Evolutionary conservation across 2,797 vertebrate species (phyloP), one percentile per base, ranked within the genome.

Genomic region (Gallinago solitaria): DNA sequence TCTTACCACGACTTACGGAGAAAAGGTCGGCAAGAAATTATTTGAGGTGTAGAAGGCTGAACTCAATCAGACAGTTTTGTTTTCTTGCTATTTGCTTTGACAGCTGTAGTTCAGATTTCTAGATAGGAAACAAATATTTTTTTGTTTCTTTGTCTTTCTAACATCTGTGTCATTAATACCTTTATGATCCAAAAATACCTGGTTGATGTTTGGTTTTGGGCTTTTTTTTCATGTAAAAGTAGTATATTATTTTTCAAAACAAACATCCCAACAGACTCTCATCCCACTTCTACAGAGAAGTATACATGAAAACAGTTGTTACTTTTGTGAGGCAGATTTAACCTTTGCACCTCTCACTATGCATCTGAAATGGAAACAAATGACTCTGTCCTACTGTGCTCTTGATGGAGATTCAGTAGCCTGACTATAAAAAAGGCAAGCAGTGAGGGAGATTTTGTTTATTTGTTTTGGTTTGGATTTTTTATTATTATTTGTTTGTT

Each of bases 51-150:
- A 87, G 71, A 92, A 96, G 68, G 94, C 91, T 95, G 84, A 93
- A 95, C 84, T 97, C 94, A 93, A 96, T 97, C 90, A 97, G 91
- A 77, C 41, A 56, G 82, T 95, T 97, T 96, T 91, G 71, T 96
- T 97, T 97, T 89, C 83, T 91, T 94, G 68, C 47, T 94, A 27
- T 89, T 96, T 96, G 41, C 63, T 95, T 92, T 97, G 89, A 96
- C 96, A 95, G 64, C 45, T 73, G 17, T 74, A 93, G 91, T 80
- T 97, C 80, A 74, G 67, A 47, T 90, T 91, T 94, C 92, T 92
- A 60, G 64, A 39, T 39, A 39, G 14, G 39, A 39, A 39, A 39
- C 39, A 39, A 39, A 39, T 39, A 39, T 39, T 39, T 39, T 39
- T 39, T 39, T 51, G 2, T 64, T 96, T 82, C 39, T 90, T 87